phyloP scores from a whole-genome alignment of 2,113 vertebrate genomes.

The Catharus fuscescens region DNA sequence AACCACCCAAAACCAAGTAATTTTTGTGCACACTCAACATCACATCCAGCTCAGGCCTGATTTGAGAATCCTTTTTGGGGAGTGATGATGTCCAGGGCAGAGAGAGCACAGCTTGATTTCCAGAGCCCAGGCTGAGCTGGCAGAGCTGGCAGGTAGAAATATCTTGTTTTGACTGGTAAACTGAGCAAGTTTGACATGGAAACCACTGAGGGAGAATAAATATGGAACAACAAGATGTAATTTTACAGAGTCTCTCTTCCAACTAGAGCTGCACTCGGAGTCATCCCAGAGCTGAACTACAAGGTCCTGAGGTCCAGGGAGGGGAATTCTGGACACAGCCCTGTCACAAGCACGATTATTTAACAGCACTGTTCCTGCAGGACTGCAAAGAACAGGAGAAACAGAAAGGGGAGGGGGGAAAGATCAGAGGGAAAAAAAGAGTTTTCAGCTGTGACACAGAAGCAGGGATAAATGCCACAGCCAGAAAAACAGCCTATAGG shows the following conservation, averaged over 20 bases:
- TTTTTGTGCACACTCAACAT: not conserved
- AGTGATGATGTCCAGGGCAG: conserved; percentile 57
- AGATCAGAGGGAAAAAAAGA: not conserved
- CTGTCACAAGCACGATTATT: conserved; percentile 8
- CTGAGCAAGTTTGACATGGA: conserved; percentile 67
- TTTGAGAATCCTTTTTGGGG: conserved; percentile 36
- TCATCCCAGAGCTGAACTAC: conserved; percentile 13
- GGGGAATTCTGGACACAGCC: not conserved
- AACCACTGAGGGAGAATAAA: conserved; percentile 66
- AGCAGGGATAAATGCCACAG: not conserved
- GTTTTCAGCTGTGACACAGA: not conserved
- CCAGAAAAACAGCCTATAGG: not conserved
- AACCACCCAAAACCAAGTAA: conserved; percentile 6
- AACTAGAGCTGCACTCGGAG: not conserved
- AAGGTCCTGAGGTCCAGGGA: conserved; percentile 35
- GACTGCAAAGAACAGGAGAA: not conserved
- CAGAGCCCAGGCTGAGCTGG: conserved; percentile 62
- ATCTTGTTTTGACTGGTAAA: conserved; percentile 70
- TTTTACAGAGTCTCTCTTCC: conserved; percentile 46
- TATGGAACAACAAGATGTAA: conserved; percentile 61
- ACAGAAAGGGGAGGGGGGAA: not conserved
- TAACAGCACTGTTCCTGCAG: not conserved
- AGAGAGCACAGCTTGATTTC: conserved; percentile 69
- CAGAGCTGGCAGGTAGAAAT: conserved; percentile 65
- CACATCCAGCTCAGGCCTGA: not conserved